These are phyloP conservation scores for Hemichromis elongatus DNA, from an alignment of 2,113 vertebrate genomes.

Conservation along the genomic window DNA sequence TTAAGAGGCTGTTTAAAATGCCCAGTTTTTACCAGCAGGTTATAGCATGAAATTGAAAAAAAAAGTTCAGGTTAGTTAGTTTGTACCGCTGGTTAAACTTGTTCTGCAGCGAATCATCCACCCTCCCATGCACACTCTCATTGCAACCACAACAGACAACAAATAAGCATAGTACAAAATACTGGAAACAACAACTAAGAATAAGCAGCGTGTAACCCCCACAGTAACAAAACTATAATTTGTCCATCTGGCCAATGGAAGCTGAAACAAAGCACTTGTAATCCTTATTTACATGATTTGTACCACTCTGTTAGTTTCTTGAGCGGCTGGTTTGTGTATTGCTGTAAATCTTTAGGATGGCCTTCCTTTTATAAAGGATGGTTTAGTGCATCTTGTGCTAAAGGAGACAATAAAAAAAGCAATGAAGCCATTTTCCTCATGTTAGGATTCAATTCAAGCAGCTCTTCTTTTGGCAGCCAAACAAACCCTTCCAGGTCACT, in stretches of 20 bases:
- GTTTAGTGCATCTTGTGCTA: background rate
- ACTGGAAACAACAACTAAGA: background rate
- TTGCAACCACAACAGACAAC: background rate
- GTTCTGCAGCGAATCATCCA: background rate
- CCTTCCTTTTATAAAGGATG: background rate
- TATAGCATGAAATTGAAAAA: background rate
- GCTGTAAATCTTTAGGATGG: background rate
- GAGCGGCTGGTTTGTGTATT: background rate
- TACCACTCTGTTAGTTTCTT: background rate
- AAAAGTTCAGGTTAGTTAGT: background rate
- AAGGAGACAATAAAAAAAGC: background rate
- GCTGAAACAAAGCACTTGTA: background rate
- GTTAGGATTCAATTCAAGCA: background rate
- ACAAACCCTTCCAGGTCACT: no score
- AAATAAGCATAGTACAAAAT: background rate
- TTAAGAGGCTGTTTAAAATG: background rate
- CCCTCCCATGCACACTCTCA: background rate
- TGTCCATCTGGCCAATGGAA: background rate
- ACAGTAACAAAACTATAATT: background rate
- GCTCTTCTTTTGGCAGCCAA: no score
- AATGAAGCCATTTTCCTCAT: background rate
- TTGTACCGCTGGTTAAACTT: background rate
- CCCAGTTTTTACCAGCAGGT: background rate
- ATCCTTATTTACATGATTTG: background rate
- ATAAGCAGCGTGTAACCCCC: background rate